phyloP scores from a whole-genome alignment of 2,888 invertebrate species.

The Pegoplata infirma region DNA sequence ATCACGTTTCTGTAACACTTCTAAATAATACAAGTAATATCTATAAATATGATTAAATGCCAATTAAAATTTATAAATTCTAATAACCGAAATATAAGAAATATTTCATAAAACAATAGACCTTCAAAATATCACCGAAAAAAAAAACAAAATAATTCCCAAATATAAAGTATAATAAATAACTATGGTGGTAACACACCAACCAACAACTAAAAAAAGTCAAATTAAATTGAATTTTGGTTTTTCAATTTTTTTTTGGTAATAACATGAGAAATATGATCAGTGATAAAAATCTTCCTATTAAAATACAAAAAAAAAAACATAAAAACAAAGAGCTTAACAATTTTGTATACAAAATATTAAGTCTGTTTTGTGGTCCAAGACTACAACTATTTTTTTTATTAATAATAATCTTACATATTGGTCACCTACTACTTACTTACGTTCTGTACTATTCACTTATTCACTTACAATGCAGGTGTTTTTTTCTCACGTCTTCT shows the following conservation, averaged over 20 bases:
- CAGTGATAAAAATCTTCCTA: slow-evolving; percentile 64
- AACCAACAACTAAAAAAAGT: too few relatives aligned
- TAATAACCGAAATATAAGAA: slow-evolving; percentile 18
- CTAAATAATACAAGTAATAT: too few relatives aligned
- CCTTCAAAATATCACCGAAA: slow-evolving; percentile 44
- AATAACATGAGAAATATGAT: slow-evolving; percentile 63
- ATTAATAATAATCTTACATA: slow-evolving; percentile 15
- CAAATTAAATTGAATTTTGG: slow-evolving; percentile 7
- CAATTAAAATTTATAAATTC: slow-evolving; percentile 56
- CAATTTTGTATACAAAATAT: slow-evolving; percentile 29
- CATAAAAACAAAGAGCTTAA: slow-evolving; percentile 5
- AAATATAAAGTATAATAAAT: slow-evolving; percentile 8
- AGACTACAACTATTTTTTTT: neutral
- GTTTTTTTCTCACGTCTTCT: slow-evolving; percentile 63
- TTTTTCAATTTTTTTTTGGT: slow-evolving; percentile 25
- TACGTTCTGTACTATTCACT: neutral
- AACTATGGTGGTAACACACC: slow-evolving; percentile 23
- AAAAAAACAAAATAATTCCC: too few relatives aligned
- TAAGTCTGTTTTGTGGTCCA: neutral
- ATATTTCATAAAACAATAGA: slow-evolving; percentile 48
- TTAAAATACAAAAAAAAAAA: slow-evolving; percentile 44
- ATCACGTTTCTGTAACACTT: slow-evolving; percentile 37
- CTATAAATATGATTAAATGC: slow-evolving; percentile 51
- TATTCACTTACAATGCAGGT: slow-evolving; percentile 51
- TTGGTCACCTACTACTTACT: slow-evolving; percentile 38